Conservation (phyloP, 2,797 vertebrate genomes). For the Ctenochaetus hawaiiensis region DNA sequence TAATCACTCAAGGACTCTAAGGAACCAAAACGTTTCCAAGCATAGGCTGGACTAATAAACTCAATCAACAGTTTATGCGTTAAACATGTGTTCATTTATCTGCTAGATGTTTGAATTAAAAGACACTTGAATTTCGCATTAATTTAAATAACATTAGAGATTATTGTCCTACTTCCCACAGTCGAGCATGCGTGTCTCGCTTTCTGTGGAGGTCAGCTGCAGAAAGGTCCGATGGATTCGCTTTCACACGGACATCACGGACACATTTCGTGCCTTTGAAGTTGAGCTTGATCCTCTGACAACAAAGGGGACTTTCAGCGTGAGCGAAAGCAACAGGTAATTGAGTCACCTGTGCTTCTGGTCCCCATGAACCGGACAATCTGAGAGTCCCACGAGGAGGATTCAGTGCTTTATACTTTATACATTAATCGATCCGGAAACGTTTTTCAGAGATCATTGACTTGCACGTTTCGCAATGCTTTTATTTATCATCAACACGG, state of each 20-base stretch:
- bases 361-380: neutral
- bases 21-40: neutral
- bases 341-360: conserved; percentile 44
- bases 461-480: neutral
- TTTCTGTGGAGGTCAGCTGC: conserved; percentile 17
- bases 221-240: conserved; percentile 34
- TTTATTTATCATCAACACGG: neutral
- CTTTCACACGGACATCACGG: conserved; percentile 63
- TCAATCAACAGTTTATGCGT: neutral
- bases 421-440: too few relatives aligned
- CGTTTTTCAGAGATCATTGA: neutral
- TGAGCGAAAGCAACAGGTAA: conserved; percentile 37
- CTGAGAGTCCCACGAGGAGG: neutral
- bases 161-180: conserved; percentile 16
- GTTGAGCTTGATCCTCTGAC: conserved; percentile 58
- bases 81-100: neutral
- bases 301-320: conserved; percentile 73
- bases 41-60: neutral
- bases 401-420: neutral
- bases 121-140: neutral
- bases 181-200: conserved; percentile 1
- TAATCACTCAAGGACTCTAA: conserved; percentile 60
- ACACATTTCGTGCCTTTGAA: conserved; percentile 74
- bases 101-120: neutral
- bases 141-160: neutral